Conservation (phyloP, 2,113 vertebrate species). For the Otus sunia region DNA sequence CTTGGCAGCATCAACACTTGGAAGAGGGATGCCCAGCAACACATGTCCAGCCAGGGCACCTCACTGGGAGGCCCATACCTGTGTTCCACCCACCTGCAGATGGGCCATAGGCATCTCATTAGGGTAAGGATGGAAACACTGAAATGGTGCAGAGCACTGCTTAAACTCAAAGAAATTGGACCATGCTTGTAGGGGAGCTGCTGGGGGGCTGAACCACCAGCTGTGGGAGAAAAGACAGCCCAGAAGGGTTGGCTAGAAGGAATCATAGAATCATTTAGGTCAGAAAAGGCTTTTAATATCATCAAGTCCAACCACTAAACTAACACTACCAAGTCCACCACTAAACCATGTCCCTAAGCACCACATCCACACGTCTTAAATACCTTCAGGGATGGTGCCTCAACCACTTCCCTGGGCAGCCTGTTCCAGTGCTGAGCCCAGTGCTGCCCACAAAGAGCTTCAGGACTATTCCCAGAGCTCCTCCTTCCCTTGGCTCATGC, state of each 20-base stretch:
- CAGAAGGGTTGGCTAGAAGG: neutral
- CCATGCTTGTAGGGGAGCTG: neutral
- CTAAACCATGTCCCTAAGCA: neutral
- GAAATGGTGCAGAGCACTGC: neutral
- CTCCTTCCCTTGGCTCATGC: neutral
- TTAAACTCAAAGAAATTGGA: neutral
- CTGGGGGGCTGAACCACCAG: neutral
- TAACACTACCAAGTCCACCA: neutral
- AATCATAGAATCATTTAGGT: neutral
- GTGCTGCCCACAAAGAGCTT: too few relatives aligned
- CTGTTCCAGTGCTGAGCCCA: neutral
- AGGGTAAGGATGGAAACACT: neutral
- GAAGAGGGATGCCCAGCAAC: accelerated
- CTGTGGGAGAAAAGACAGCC: neutral
- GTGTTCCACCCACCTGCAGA: neutral
- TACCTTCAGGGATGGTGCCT: neutral
- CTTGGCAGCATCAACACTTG: neutral
- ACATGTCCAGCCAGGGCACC: neutral
- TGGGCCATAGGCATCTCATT: neutral
- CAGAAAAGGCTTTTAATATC: neutral
- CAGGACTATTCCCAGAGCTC: neutral
- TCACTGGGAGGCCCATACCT: neutral
- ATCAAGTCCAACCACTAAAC: neutral
- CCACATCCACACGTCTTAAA: accelerated
- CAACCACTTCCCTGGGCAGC: neutral